phyloP scores from a whole-genome alignment of 92 coral and sea anemone genomes.

The Actinernus sp. region DNA sequence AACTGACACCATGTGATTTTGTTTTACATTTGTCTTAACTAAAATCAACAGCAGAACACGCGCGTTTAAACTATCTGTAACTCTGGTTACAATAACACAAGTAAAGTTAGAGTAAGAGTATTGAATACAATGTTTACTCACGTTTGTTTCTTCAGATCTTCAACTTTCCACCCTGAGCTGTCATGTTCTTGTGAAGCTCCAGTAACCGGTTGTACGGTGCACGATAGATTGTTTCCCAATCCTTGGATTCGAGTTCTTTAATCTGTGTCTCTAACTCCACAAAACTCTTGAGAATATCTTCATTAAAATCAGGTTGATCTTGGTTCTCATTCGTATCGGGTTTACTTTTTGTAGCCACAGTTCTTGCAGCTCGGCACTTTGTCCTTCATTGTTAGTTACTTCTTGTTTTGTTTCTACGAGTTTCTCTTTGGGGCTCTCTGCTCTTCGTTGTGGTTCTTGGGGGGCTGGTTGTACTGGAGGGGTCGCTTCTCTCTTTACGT shows the following conservation, averaged over 20 bases:
- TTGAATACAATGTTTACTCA: too few species aligned
- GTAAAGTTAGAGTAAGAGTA: too few species aligned
- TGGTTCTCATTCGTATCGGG: slow-evolving; percentile 25
- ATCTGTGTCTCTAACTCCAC: slow-evolving; percentile 80
- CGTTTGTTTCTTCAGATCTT: slow-evolving; percentile 85
- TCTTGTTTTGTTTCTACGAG: slow-evolving; percentile 7
- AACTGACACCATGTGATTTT: too few species aligned
- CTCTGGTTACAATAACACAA: too few species aligned
- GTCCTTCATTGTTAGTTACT: slow-evolving; percentile 8
- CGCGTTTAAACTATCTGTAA: too few species aligned
- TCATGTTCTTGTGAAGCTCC: slow-evolving; percentile 64
- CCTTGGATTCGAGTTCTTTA: slow-evolving; percentile 61
- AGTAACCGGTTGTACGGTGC: slow-evolving; percentile 66
- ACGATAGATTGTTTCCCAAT: slow-evolving; percentile 52
- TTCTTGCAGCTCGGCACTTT: slow-evolving; percentile 9
- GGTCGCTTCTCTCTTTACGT: slow-evolving; percentile 61
- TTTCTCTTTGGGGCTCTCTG: slow-evolving; percentile 20
- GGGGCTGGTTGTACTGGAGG: slow-evolving; percentile 19
- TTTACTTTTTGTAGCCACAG: neutral
- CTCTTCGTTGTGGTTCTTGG: slow-evolving; percentile 2
- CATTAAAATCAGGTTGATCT: slow-evolving; percentile 82
- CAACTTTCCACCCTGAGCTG: slow-evolving; percentile 53
- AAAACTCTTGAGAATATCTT: slow-evolving; percentile 77
- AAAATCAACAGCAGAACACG: too few species aligned
- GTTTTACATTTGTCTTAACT: too few species aligned